A percentile compares a stretch with the other conserved stretches of the same genome.
Conservation (phyloP, 2,113 vertebrate genomes). For the Syrrhaptes paradoxus region DNA sequence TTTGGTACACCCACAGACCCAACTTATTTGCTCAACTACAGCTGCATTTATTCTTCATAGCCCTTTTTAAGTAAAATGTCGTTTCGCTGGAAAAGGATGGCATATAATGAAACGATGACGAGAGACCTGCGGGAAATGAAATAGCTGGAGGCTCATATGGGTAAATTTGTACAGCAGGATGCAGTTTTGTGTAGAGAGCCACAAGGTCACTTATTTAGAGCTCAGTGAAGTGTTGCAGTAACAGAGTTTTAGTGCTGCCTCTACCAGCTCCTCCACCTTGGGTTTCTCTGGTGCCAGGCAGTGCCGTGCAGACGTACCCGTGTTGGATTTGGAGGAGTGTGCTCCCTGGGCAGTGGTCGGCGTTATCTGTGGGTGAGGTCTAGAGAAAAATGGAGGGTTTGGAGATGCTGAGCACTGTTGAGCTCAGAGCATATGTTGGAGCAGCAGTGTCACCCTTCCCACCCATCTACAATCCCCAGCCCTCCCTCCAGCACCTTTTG, state of each 20-base stretch:
- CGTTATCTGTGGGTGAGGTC: neutral
- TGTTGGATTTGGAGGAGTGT: neutral
- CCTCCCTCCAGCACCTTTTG: neutral
- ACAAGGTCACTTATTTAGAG: neutral
- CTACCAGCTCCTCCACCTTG: neutral
- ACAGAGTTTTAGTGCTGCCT: rapidly evolving
- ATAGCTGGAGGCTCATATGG: neutral
- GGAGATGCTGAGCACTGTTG: neutral
- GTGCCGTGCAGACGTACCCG: rapidly evolving
- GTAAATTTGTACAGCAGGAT: neutral
- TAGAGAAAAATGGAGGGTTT: neutral
- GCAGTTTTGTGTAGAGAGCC: neutral
- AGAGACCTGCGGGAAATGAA: neutral
- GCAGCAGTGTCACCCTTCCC: neutral
- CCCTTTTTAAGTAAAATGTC: neutral
- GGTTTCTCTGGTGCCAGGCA: neutral
- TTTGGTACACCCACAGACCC: neutral
- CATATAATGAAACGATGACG: neutral
- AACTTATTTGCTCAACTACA: neutral
- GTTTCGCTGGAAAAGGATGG: neutral
- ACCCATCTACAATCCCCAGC: rapidly evolving
- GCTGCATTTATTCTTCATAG: neutral
- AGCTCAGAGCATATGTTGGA: neutral
- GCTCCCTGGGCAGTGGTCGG: neutral
- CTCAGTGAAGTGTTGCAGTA: neutral